A percentile compares a stretch with the other conserved stretches of the same genome.
Evolutionary conservation across 2,113 vertebrate genomes (phyloP).

Genomic region (Rhadina sibilatrix): DNA sequence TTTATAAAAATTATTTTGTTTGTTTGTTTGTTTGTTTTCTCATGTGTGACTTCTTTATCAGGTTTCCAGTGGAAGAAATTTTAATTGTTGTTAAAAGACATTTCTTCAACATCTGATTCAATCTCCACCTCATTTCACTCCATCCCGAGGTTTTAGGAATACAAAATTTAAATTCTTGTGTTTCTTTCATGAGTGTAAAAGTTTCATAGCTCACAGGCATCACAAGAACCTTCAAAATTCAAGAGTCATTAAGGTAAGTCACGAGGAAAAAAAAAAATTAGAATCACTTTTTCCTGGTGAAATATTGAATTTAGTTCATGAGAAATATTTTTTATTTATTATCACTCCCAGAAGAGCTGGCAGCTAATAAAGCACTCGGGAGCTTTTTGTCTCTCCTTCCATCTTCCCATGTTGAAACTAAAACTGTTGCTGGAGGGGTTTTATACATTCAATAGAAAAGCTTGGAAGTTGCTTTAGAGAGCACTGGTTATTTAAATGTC

Average conservation of each 20-base stretch:
- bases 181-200: slow-evolving; percentile 30
- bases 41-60: not conserved
- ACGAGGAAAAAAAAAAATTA: not conserved
- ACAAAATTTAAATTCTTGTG: not conserved
- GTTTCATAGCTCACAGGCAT: slow-evolving; percentile 35
- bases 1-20: not conserved
- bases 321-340: slow-evolving; percentile 57
- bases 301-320: slow-evolving; percentile 60
- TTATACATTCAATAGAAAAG: not conserved
- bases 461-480: not conserved
- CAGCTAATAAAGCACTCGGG: slow-evolving; percentile 16
- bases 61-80: not conserved
- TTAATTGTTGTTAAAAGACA: not conserved
- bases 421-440: not conserved
- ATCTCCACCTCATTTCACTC: not conserved
- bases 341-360: not conserved
- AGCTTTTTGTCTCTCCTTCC: not conserved
- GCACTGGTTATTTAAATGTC: not conserved
- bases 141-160: not conserved
- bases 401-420: not conserved
- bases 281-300: slow-evolving; percentile 43
- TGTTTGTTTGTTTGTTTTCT: not conserved
- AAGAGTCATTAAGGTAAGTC: slow-evolving; percentile 37
- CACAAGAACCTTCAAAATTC: slow-evolving; percentile 5
- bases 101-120: not conserved